A percentile compares a stretch with the other conserved stretches of the same genome.
Evolutionary conservation across 2,888 invertebrate genomes (phyloP).

Genomic region (Micoletzkya japonica): DNA sequence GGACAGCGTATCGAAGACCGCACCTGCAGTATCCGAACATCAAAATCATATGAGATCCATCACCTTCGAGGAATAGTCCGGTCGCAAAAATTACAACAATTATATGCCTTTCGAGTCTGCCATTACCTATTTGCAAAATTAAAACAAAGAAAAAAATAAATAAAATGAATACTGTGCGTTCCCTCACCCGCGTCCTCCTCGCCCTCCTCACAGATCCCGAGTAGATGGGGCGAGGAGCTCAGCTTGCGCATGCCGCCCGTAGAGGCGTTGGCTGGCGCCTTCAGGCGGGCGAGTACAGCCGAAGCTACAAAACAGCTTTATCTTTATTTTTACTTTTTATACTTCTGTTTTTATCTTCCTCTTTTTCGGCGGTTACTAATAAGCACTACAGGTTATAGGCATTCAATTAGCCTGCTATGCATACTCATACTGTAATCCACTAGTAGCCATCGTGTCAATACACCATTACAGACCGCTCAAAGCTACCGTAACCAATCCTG

Average conservation of each 20-base stretch:
- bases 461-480: too few species aligned
- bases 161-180: not conserved
- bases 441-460: too few species aligned
- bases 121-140: not conserved
- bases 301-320: conserved; percentile 11
- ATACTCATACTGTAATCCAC: too few species aligned
- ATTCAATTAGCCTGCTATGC: too few species aligned
- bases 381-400: too few species aligned
- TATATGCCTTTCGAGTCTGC: not conserved
- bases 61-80: too few species aligned
- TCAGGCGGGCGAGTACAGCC: conserved; percentile 47
- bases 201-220: conserved; percentile 56
- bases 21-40: too few species aligned
- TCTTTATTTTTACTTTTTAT: too few species aligned
- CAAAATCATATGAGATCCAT: too few species aligned
- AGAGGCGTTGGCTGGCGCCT: conserved; percentile 39
- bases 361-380: too few species aligned
- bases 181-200: conserved; percentile 39
- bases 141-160: not conserved
- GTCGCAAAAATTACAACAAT: too few species aligned
- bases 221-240: conserved; percentile 61
- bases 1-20: not conserved
- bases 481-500: not conserved
- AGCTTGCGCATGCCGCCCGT: conserved; percentile 61
- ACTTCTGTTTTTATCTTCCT: too few species aligned